phyloP scores from a whole-genome alignment of 2,797 vertebrate genomes.

The Hydrocynus forskahlii region DNA sequence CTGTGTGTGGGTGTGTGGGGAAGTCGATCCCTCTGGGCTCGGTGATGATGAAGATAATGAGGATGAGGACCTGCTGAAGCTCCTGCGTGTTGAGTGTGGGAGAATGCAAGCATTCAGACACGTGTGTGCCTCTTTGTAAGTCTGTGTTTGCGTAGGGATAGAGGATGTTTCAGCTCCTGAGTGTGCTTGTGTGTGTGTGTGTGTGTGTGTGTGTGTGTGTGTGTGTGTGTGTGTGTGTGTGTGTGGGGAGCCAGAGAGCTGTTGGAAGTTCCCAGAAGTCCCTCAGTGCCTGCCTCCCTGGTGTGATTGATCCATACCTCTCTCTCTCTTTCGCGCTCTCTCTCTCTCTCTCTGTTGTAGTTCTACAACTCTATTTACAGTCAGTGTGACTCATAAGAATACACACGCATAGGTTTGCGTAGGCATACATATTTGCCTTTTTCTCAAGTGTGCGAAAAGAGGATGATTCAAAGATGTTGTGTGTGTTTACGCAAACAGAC shows the following conservation, averaged over 20 bases:
- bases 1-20: conserved; percentile 29
- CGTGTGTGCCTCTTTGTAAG: conserved; percentile 21
- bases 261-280: conserved; percentile 73
- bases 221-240: conserved; percentile 24
- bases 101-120: conserved; percentile 4
- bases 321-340: conserved; percentile 22
- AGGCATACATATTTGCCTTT: not conserved
- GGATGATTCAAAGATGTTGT: not conserved
- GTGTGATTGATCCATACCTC: conserved; percentile 44
- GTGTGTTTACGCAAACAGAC: not conserved
- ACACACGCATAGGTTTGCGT: not conserved
- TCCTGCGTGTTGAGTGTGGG: not conserved
- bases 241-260: conserved; percentile 59
- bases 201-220: conserved; percentile 31
- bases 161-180: conserved; percentile 26
- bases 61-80: conserved; percentile 12
- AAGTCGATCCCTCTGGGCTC: conserved; percentile 16
- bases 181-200: conserved; percentile 30
- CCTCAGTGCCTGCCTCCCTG: conserved; percentile 65
- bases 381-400: conserved; percentile 15
- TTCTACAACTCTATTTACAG: conserved; percentile 37
- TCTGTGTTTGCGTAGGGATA: conserved; percentile 35
- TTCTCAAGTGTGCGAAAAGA: not conserved
- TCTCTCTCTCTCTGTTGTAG: conserved; percentile 13
- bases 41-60: conserved; percentile 35